phyloP scores from a whole-genome alignment of 1,140 invertebrate genomes.

The Aphidius ervi region DNA sequence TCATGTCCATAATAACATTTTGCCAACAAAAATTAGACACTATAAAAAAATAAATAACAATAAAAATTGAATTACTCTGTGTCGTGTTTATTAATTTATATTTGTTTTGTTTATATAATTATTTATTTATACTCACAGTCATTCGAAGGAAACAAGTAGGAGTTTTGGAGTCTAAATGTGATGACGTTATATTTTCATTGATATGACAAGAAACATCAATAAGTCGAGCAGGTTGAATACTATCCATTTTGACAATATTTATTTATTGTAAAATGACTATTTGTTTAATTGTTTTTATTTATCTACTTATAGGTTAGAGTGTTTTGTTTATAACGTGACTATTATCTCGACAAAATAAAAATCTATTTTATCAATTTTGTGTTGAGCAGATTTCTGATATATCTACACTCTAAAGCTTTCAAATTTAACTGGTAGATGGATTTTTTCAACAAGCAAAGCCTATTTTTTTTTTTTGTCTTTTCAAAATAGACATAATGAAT shows the following conservation, averaged over 20 bases:
- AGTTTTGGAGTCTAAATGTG: slow-evolving; percentile 15
- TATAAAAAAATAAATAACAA: background rate
- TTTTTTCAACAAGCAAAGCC: too few relatives aligned
- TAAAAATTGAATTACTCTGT: background rate
- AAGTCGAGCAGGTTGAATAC: slow-evolving; percentile 20
- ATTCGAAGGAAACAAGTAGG: slow-evolving; percentile 23
- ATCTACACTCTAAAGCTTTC: too few relatives aligned
- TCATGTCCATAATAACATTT: background rate
- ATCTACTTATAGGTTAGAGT: too few relatives aligned
- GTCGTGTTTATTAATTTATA: background rate
- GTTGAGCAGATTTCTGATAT: too few relatives aligned
- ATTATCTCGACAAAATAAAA: too few relatives aligned
- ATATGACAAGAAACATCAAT: slow-evolving; percentile 23
- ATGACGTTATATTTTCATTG: slow-evolving; percentile 22
- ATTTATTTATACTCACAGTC: slow-evolving; percentile 22
- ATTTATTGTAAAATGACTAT: too few relatives aligned
- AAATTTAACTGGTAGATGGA: too few relatives aligned
- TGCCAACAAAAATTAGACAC: background rate
- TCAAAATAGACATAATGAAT: too few relatives aligned
- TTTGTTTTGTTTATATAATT: background rate
- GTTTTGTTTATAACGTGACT: too few relatives aligned
- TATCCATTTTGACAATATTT: slow-evolving; percentile 14
- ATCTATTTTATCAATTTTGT: too few relatives aligned
- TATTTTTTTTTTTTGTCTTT: too few relatives aligned
- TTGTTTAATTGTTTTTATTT: too few relatives aligned